Evolutionary conservation across 2,888 invertebrate species (phyloP).

Genomic region (Agrotis exclamationis): DNA sequence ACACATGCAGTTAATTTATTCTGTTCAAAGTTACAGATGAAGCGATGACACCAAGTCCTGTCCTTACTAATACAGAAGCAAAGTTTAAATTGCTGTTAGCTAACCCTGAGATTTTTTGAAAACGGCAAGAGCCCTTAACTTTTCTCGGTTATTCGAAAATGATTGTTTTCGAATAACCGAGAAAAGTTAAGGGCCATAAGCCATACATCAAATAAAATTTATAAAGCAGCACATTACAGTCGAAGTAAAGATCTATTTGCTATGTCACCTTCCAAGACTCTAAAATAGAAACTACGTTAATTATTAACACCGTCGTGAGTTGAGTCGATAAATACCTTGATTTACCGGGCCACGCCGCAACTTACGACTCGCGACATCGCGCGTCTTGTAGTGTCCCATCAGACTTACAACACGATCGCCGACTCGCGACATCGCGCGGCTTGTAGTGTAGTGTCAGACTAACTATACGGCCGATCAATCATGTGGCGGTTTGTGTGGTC

Average conservation of each 20-base stretch:
- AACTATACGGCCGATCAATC: constrained; percentile 57
- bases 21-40: too few relatives aligned
- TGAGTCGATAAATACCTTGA: constrained; percentile 37
- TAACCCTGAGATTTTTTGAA: background rate
- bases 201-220: too few relatives aligned
- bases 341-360: constrained; percentile 40
- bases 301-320: constrained; percentile 41
- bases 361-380: constrained; percentile 41
- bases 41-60: too few relatives aligned
- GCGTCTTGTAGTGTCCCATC: constrained; percentile 40
- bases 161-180: too few relatives aligned
- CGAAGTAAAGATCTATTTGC: background rate
- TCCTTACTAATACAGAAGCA: background rate
- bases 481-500: constrained; percentile 63
- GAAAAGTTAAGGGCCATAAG: too few relatives aligned
- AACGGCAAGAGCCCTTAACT: background rate
- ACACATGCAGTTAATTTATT: too few relatives aligned
- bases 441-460: constrained; percentile 43
- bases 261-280: background rate
- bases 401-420: constrained; percentile 42
- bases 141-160: background rate
- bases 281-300: constrained; percentile 11
- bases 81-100: background rate
- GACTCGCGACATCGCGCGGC: constrained; percentile 45
- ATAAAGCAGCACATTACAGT: too few relatives aligned